phyloP scores from a whole-genome alignment of 2,888 invertebrate species.

The Agriopis aurantiaria region DNA sequence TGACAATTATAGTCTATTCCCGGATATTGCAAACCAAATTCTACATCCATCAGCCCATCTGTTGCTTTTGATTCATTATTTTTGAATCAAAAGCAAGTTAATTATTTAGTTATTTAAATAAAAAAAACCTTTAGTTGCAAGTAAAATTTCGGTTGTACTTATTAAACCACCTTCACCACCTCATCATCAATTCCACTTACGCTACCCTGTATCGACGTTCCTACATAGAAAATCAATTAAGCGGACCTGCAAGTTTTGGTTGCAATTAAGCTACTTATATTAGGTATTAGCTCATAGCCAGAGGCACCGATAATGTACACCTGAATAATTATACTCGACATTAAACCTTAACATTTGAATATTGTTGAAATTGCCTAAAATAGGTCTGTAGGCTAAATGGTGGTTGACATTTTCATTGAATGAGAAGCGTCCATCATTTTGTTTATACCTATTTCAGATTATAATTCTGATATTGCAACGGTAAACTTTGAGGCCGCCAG shows the following conservation, averaged over 20 bases:
- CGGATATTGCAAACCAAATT: too few species aligned
- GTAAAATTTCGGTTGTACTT: neutral
- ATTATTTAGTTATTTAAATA: too few species aligned
- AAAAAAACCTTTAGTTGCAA: too few species aligned
- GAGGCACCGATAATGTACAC: constrained; percentile 48
- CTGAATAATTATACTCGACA: constrained; percentile 45
- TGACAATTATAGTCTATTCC: too few species aligned
- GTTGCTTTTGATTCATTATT: too few species aligned
- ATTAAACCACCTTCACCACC: neutral
- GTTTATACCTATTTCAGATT: too few species aligned
- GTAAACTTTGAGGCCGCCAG: too few species aligned
- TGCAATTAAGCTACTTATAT: constrained; percentile 66
- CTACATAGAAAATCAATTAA: constrained; percentile 67
- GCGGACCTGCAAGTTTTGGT: constrained; percentile 64
- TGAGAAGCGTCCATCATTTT: neutral
- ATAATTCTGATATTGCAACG: too few species aligned
- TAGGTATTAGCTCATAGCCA: constrained; percentile 43
- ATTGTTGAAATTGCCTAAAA: constrained; percentile 7
- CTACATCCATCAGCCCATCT: too few species aligned
- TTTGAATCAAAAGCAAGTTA: too few species aligned
- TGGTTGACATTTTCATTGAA: neutral
- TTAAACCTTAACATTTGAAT: constrained; percentile 31
- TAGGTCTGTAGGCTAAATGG: neutral
- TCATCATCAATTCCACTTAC: constrained; percentile 49
- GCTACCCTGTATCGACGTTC: constrained; percentile 51